Evolutionary conservation across 2,113 vertebrate species (phyloP).

Genomic region (human (Homo sapiens)): DNA sequence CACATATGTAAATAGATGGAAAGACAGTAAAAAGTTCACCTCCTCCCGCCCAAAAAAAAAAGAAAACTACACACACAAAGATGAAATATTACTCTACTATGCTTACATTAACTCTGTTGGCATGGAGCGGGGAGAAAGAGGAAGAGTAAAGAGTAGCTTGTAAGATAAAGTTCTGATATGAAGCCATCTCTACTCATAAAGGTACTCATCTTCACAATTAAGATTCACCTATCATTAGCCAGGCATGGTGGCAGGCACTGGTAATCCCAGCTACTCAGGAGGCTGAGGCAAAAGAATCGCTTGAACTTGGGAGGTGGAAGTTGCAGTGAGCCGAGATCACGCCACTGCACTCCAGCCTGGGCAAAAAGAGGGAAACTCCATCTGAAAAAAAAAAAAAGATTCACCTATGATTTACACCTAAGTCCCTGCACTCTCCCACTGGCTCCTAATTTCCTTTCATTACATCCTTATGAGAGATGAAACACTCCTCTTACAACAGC

Average conservation of each 20-base stretch:
- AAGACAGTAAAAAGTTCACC: slow-evolving; percentile 40
- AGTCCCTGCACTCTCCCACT: background rate
- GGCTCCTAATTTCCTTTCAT: slow-evolving; percentile 10
- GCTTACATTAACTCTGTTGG: background rate
- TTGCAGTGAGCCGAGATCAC: too few relatives aligned
- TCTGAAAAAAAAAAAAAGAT: background rate
- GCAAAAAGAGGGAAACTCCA: too few relatives aligned
- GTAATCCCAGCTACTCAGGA: too few relatives aligned
- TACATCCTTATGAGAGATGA: background rate
- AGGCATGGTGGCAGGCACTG: too few relatives aligned
- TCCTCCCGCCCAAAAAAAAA: too few relatives aligned
- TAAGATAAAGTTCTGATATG: background rate
- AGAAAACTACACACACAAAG: background rate
- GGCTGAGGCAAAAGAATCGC: too few relatives aligned
- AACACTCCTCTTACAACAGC: background rate
- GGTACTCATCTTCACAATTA: background rate
- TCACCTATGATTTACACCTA: background rate
- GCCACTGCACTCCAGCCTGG: too few relatives aligned
- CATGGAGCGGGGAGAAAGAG: background rate
- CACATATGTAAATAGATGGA: slow-evolving; percentile 49
- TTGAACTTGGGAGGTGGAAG: too few relatives aligned
- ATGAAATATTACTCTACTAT: slow-evolving; percentile 15
- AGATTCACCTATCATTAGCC: slow-evolving; percentile 14
- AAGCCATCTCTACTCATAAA: background rate
- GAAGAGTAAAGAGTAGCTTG: background rate